These are phyloP conservation scores for Sipunculus nudus DNA, from an alignment of 2,888 invertebrate species.

Conservation along the genomic window DNA sequence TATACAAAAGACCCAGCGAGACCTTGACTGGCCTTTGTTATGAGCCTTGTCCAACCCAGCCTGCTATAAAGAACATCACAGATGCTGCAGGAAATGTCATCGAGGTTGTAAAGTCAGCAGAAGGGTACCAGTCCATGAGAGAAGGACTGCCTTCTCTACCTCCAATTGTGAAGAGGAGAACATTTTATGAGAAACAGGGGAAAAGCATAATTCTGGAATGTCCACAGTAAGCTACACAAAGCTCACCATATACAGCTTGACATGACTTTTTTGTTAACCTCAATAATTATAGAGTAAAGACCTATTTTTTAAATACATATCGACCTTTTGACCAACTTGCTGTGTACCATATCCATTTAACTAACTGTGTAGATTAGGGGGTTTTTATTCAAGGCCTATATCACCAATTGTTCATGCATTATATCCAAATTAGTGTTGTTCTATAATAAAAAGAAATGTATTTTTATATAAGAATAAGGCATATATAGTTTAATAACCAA, in stretches of 20 bases:
- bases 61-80: slow-evolving; percentile 66
- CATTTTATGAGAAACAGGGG: slow-evolving; percentile 47
- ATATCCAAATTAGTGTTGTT: too few relatives aligned
- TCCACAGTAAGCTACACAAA: slow-evolving; percentile 37
- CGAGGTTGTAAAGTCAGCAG: slow-evolving; percentile 71
- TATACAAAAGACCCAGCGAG: slow-evolving; percentile 70
- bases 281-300: too few relatives aligned
- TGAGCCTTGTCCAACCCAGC: slow-evolving; percentile 46
- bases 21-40: slow-evolving; percentile 71
- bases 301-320: too few relatives aligned
- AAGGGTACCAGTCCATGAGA: slow-evolving; percentile 48
- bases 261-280: neutral
- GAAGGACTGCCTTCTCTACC: slow-evolving; percentile 44
- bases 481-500: too few relatives aligned
- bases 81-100: slow-evolving; percentile 70
- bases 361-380: too few relatives aligned
- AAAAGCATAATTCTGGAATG: slow-evolving; percentile 51
- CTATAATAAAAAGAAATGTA: too few relatives aligned
- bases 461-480: too few relatives aligned
- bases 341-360: too few relatives aligned
- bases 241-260: neutral
- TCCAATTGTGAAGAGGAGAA: slow-evolving; percentile 46
- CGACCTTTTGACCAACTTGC: too few relatives aligned
- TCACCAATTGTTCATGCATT: too few relatives aligned
- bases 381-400: too few relatives aligned